Conservation (phyloP, 2,797 vertebrate species). For the Clarias laeviceps region DNA sequence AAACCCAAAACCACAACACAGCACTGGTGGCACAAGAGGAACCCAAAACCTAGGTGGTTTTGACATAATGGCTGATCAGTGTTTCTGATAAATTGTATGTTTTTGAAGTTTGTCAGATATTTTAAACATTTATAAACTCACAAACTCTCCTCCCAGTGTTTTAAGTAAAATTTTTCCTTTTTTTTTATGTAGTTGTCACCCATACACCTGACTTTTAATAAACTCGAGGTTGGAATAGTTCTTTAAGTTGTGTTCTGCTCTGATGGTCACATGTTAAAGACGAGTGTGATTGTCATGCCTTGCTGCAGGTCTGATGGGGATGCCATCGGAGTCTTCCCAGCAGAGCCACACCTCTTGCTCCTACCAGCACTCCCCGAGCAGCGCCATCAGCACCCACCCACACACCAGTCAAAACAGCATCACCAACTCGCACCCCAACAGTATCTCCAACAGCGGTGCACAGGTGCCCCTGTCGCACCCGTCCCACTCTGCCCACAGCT, state of each 20-base stretch:
- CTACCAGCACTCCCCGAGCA: conserved; percentile 90
- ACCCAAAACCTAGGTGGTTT: no score
- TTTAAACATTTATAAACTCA: background rate
- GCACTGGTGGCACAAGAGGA: no score
- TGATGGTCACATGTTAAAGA: background rate
- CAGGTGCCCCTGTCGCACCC: conserved; percentile 86
- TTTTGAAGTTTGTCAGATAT: background rate
- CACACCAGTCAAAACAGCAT: conserved; percentile 83
- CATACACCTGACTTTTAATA: background rate
- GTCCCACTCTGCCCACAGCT: conserved; percentile 71
- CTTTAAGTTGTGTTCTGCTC: background rate
- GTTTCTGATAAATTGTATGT: background rate
- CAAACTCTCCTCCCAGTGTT: background rate
- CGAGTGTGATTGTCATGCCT: background rate
- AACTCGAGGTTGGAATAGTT: background rate
- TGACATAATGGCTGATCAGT: no score
- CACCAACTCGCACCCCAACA: conserved; percentile 84
- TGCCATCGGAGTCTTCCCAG: conserved; percentile 85
- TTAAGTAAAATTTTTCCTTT: background rate
- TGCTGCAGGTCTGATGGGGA: conserved; percentile 83
- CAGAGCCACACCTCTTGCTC: conserved; percentile 91
- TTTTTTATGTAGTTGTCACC: background rate
- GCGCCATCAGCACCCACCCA: conserved; percentile 81
- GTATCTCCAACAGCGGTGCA: conserved; percentile 80
- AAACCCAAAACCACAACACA: no score